These are phyloP conservation scores for Aphyosemion australe DNA, from an alignment of 2,113 vertebrate species.

Conservation along the genomic window DNA sequence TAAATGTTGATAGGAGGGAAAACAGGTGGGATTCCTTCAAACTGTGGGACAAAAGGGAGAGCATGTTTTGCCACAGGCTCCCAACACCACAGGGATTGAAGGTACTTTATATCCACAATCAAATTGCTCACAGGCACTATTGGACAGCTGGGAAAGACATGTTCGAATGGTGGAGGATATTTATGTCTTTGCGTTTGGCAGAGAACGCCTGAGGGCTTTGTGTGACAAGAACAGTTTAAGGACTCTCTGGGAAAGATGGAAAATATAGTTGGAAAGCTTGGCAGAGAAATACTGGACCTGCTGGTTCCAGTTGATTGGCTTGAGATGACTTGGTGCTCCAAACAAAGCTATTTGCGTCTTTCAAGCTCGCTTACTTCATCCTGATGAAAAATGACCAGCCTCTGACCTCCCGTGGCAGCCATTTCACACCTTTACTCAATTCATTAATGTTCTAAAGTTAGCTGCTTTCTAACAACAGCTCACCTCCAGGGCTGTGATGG, in stretches of 20 bases:
- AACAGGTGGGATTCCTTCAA: slow-evolving; percentile 22
- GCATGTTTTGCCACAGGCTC: slow-evolving; percentile 12
- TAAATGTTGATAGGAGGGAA: not conserved
- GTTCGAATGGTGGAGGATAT: slow-evolving; percentile 36
- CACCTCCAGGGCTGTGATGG: slow-evolving; percentile 21
- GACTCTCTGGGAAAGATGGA: slow-evolving; percentile 29
- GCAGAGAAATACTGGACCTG: slow-evolving; percentile 24
- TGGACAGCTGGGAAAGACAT: slow-evolving; percentile 23
- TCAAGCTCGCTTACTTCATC: slow-evolving; percentile 40
- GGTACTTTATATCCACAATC: slow-evolving; percentile 28
- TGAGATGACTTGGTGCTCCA: slow-evolving; percentile 45
- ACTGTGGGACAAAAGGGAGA: slow-evolving; percentile 16
- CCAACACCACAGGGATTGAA: not conserved
- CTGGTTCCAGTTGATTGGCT: slow-evolving; percentile 50
- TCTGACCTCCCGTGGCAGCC: slow-evolving; percentile 55
- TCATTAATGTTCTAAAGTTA: slow-evolving; percentile 63
- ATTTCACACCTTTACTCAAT: slow-evolving; percentile 59
- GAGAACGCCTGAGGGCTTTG: slow-evolving; percentile 35
- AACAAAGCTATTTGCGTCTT: slow-evolving; percentile 56
- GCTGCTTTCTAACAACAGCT: slow-evolving; percentile 30
- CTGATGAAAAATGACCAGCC: slow-evolving; percentile 51
- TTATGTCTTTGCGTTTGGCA: slow-evolving; percentile 44
- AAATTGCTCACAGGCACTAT: slow-evolving; percentile 34
- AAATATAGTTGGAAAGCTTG: slow-evolving; percentile 30
- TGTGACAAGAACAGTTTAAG: slow-evolving; percentile 51